Conservation (phyloP, 2,113 vertebrate genomes). For the Capra hircus region DNA sequence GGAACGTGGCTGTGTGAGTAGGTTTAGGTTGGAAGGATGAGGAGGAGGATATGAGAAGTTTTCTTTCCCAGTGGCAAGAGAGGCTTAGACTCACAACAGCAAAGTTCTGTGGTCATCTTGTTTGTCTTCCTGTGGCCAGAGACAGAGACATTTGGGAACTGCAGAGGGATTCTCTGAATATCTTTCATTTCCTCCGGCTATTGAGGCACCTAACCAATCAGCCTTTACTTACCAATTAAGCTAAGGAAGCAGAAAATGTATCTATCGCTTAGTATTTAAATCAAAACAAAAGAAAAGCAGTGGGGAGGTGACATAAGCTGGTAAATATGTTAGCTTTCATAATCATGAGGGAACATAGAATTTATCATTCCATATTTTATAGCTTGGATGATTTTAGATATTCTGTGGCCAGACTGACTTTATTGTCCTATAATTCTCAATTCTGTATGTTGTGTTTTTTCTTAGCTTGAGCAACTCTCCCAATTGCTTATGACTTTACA, state of each 20-base stretch:
- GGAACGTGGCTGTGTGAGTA: not conserved
- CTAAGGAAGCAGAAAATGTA: not conserved
- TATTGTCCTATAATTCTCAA: conserved; percentile 55
- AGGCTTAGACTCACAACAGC: not conserved
- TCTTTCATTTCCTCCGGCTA: not conserved
- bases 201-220: not conserved
- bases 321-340: conserved; percentile 20
- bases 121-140: not conserved
- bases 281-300: not conserved
- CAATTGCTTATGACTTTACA: conserved; percentile 37
- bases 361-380: conserved; percentile 37
- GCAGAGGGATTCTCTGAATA: not conserved
- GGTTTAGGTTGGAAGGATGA: not conserved
- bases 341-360: conserved; percentile 23
- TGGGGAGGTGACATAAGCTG: not conserved
- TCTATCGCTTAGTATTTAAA: not conserved
- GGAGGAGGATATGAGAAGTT: not conserved
- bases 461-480: conserved; percentile 53
- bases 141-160: not conserved
- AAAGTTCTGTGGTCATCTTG: not conserved
- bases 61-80: not conserved
- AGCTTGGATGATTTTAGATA: conserved; percentile 21
- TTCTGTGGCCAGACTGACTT: conserved; percentile 46
- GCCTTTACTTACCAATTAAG: conserved; percentile 29
- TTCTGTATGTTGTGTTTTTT: conserved; percentile 59